These are phyloP conservation scores for Siderastrea radians DNA, from an alignment of 92 coral and sea anemone species.

Conservation along the genomic window DNA sequence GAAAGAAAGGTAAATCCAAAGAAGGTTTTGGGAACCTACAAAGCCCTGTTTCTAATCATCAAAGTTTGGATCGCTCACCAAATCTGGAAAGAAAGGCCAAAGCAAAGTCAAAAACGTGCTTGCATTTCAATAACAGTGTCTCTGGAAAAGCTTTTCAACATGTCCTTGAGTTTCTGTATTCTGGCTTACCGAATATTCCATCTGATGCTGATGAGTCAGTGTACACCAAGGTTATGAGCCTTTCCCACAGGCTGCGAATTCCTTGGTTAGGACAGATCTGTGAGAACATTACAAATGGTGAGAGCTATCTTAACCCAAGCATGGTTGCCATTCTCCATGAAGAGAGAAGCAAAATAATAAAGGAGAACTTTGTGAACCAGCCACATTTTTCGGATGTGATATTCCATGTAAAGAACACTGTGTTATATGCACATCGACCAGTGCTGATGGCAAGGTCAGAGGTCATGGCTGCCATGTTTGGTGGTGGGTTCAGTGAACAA, in stretches of 20 bases:
- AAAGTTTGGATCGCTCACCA: constrained; percentile 6
- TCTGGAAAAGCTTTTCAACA: constrained; percentile 66
- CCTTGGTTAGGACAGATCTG: constrained; percentile 65
- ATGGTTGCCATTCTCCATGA: constrained; percentile 38
- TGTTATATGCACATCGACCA: constrained; percentile 84
- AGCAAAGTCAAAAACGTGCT: constrained; percentile 16
- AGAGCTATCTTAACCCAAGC: constrained; percentile 52
- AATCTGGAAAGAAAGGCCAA: constrained; percentile 27
- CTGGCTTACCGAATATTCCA: constrained; percentile 67
- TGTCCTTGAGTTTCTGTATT: constrained; percentile 81
- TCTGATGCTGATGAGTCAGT: constrained; percentile 55
- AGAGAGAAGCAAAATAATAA: constrained; percentile 47
- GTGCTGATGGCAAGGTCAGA: constrained; percentile 91
- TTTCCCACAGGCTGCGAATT: constrained; percentile 45
- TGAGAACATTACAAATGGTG: constrained; percentile 55
- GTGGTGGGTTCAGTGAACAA: constrained; percentile 89
- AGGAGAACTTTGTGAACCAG: constrained; percentile 79
- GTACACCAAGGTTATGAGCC: constrained; percentile 37
- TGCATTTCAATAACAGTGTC: constrained; percentile 44
- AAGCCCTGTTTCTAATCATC: constrained; percentile 9
- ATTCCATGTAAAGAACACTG: constrained; percentile 72
- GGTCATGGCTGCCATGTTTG: constrained; percentile 96
- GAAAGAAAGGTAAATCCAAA: constrained; percentile 15
- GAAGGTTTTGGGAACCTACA: constrained; percentile 1
- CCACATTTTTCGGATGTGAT: constrained; percentile 88